Percentiles rank a stretch among this genome's conserved stretches.
Conservation (phyloP, 2,113 vertebrate genomes). For the Xiphorhynchus elegans region DNA sequence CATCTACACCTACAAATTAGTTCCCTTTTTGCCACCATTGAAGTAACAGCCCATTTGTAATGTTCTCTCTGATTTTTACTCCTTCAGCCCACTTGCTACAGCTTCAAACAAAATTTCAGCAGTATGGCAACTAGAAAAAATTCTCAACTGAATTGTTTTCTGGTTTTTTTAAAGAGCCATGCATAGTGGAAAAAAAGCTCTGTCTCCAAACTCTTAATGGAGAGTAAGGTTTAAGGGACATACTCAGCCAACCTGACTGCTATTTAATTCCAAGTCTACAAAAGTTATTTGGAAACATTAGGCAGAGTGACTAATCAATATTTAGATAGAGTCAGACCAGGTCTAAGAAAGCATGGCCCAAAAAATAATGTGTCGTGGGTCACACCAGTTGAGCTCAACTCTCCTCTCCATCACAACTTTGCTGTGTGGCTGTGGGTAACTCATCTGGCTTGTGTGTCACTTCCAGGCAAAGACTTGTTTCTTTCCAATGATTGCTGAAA, state of each 20-base stretch:
- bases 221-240: background rate
- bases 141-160: background rate
- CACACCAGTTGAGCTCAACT: background rate
- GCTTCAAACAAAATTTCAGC: background rate
- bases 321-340: background rate
- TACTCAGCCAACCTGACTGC: background rate
- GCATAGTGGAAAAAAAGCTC: background rate
- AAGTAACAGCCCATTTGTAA: background rate
- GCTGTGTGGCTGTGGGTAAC: background rate
- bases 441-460: background rate
- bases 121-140: background rate
- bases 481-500: background rate
- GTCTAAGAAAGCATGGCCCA: background rate
- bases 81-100: background rate
- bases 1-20: background rate
- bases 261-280: background rate
- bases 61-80: background rate
- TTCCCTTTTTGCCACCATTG: background rate
- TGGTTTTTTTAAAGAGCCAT: background rate
- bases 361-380: background rate
- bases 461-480: background rate
- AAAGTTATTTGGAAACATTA: background rate
- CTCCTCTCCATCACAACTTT: background rate
- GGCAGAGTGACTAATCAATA: background rate
- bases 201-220: background rate